phyloP scores from a whole-genome alignment of 2,888 invertebrate genomes.

The Tetranychus truncatus region DNA sequence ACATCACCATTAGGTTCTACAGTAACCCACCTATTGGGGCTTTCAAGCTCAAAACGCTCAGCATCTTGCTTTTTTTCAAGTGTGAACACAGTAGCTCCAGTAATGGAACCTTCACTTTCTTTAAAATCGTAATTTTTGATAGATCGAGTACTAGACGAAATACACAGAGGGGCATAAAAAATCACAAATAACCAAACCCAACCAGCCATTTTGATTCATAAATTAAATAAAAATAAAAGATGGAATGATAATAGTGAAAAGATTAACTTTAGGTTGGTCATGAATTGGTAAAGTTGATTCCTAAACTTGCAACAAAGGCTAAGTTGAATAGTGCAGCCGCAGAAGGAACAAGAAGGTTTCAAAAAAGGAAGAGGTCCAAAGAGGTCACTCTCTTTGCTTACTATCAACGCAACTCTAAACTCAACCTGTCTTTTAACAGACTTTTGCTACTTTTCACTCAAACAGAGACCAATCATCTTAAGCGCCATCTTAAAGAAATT shows the following conservation, averaged over 20 bases:
- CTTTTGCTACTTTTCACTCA: background rate
- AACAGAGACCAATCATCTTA: background rate
- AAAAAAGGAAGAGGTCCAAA: no score
- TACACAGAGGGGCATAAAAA: background rate
- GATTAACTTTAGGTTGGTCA: background rate
- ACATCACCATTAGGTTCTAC: slow-evolving; percentile 79
- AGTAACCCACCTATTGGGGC: slow-evolving; percentile 78
- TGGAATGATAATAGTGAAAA: background rate
- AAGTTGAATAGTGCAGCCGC: no score
- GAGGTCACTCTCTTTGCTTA: no score
- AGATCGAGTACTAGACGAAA: slow-evolving; percentile 40
- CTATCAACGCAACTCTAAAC: no score
- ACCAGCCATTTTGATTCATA: background rate
- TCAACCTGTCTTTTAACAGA: background rate
- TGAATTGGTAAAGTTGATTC: background rate
- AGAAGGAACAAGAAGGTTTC: no score
- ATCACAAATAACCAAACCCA: background rate
- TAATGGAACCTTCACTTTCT: slow-evolving; percentile 70
- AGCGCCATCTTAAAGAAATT: background rate
- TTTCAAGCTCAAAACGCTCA: slow-evolving; percentile 78
- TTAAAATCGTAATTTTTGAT: slow-evolving; percentile 79
- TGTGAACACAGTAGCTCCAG: slow-evolving; percentile 69
- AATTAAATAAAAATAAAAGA: background rate
- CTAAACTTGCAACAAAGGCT: background rate
- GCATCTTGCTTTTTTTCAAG: slow-evolving; percentile 76